Conservation (phyloP, 2,113 vertebrate genomes). For the Odontesthes bonariensis region DNA sequence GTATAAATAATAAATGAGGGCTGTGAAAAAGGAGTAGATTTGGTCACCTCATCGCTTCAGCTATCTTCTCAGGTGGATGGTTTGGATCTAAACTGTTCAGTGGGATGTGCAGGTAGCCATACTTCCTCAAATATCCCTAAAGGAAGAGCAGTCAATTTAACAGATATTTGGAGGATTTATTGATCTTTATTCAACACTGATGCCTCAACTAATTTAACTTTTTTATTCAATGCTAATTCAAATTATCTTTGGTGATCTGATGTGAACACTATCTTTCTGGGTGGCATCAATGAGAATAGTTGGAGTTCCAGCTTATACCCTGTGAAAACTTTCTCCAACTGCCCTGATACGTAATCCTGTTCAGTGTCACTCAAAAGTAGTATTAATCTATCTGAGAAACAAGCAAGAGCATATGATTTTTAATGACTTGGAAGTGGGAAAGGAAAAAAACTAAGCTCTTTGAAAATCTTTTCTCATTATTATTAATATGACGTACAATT, state of each 20-base stretch:
- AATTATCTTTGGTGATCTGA: not conserved
- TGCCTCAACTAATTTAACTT: not conserved
- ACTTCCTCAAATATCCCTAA: slow-evolving; percentile 82
- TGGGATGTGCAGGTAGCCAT: slow-evolving; percentile 85
- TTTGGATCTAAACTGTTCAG: slow-evolving; percentile 69
- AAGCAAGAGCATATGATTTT: too few species aligned
- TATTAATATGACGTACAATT: too few species aligned
- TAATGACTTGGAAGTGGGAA: too few species aligned
- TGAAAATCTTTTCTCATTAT: too few species aligned
- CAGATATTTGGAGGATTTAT: not conserved
- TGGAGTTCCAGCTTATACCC: too few species aligned
- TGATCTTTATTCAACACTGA: not conserved
- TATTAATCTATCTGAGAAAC: too few species aligned
- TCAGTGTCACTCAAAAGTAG: too few species aligned
- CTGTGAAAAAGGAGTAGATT: not conserved
- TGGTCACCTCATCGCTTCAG: slow-evolving; percentile 81
- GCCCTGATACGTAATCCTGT: too few species aligned
- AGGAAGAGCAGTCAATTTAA: slow-evolving; percentile 6
- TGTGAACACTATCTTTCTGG: not conserved
- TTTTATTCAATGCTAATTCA: not conserved
- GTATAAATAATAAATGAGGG: not conserved
- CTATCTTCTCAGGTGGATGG: slow-evolving; percentile 73
- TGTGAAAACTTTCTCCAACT: too few species aligned
- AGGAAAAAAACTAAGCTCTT: too few species aligned
- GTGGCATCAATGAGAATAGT: not conserved